Evolutionary conservation across 1,140 invertebrate genomes (phyloP), one percentile per base, ranked within the genome.

Genomic region (Anoplolepis gracilipes): DNA sequence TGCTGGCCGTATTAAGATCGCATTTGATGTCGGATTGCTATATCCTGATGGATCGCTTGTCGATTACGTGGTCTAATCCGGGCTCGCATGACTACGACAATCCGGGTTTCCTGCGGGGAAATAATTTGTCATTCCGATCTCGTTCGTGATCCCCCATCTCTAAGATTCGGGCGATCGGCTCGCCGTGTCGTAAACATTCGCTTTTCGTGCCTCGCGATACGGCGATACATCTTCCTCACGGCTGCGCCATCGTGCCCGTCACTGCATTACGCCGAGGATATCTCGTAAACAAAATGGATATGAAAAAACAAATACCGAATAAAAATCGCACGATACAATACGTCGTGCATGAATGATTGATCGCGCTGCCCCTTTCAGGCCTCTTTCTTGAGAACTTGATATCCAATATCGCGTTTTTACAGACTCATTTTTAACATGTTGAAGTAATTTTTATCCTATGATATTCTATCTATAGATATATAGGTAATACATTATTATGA

Each of bases 1-100:
- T 64, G 84, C 86, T 79, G 82, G 88, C 67, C 84, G 72, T 87
- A 91, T 92, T 90, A 92, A 91, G 87, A 90, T 92, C 79, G 84
- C 64, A 86, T 90, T 90, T 90, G 59, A 57, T 53, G 49, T 69
- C 53, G 62, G 62, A 73, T 88, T 59, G 84, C 36, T 81, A 73
- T 42, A 65, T 77, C 85, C 70, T 92, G 91, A 91, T 87, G 76
- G 88, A 91, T 91, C 76, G 88, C 57, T 87, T 25, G 65, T 87
- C 85, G 82, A 88, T 92, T 90, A 91, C 84, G 82, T 55, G 75
- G 39, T 62, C 84, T 88, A 88, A 90, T 90, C 84, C 86, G 62
- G 61, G 22, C 55, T 90, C 72, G 55, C 89, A 90, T 87, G 70
- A 85, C 76, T 85, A 85, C 64, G 88, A 57, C 86, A 87, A 90